Evolutionary conservation across 2,113 vertebrate genomes (phyloP), one percentile per base, ranked within the genome.

Genomic region (Sterna hirundo): DNA sequence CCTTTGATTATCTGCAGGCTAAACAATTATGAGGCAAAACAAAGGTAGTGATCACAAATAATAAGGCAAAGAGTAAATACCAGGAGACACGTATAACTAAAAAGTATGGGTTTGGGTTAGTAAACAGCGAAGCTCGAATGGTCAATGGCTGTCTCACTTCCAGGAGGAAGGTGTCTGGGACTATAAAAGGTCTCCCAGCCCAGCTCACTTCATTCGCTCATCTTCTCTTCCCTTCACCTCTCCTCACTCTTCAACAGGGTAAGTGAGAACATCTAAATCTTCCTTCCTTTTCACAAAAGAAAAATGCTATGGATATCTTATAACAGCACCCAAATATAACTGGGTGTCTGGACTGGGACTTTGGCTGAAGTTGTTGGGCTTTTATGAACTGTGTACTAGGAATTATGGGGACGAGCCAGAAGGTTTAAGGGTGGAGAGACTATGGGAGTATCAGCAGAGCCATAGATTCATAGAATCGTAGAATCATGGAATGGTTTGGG

Each of bases 1-100:
- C 95, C 96, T 97, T 81, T 97, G 96, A 96, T 97, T 97, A 95
- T 83, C 96, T 93, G 26, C 87, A 11, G 82, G 92, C 90, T 65
- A 40, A 90, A 94, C 76, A 83, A 5, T 94, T 86, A 94, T 0
- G 87, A 88, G 82, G 78, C 74, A 61, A 72, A 93, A 79, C 46
- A 13, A 95, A 92, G 84, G 96, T 3, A 40, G 91, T 80, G 42
- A 94, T 95, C 90, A 77, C 23, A 88, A 17, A 86, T 96, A 76
- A 97, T 95, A 70, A 93, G 89, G 81, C 21, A 3, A 96, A 96
- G 83, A 69, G 82, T 90, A 87, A 94, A 96, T 90, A 86, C 78
- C 94, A 42, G 90, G 29, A 46, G 78, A 87, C 92, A 93, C 96
- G 60, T 49, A 90, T 1, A 72, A 51, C 85, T n/a, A 57, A 88